Evolutionary conservation across 2,888 invertebrate genomes (phyloP).

Genomic region (Drosophila ustulata): DNA sequence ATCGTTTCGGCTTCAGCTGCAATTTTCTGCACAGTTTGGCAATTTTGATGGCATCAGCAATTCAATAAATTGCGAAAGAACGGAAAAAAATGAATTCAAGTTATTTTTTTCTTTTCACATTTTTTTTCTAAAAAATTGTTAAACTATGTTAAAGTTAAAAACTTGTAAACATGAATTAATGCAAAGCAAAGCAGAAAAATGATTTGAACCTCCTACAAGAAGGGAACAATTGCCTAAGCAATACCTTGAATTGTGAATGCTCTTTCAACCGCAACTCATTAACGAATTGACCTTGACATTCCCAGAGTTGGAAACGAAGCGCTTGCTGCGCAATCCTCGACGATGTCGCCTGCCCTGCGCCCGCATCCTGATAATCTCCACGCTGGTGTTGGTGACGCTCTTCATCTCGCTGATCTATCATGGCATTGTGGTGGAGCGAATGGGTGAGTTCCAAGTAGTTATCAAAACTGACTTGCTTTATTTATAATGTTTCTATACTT

Average conservation of each 20-base stretch:
- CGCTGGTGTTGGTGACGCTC: conserved; percentile 65
- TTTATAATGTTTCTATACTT: neutral
- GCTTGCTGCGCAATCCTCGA: conserved; percentile 48
- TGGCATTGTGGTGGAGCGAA: conserved; percentile 74
- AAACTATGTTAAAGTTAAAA: conserved; percentile 41
- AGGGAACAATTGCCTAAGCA: neutral
- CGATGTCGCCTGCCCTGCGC: conserved; percentile 57
- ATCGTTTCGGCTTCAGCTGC: conserved; percentile 16
- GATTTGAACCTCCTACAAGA: conserved; percentile 30
- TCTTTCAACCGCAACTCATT: neutral
- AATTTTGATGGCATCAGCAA: conserved; percentile 57
- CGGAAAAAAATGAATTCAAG: conserved; percentile 7
- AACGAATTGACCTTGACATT: conserved; percentile 17
- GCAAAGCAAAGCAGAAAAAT: conserved; percentile 33
- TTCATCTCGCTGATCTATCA: conserved; percentile 77
- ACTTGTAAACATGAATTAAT: conserved; percentile 53
- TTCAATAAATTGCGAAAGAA: conserved; percentile 66
- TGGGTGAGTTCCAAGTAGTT: conserved; percentile 54
- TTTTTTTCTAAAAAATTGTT: conserved; percentile 8
- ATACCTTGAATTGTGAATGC: conserved; percentile 12
- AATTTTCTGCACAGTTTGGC: conserved; percentile 32
- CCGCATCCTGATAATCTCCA: conserved; percentile 65
- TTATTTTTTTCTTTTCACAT: neutral
- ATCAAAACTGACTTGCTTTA: neutral
- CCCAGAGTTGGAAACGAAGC: conserved; percentile 65